Base-by-base conservation (phyloP, 2,888 invertebrate genomes). In the Rhabditophanes sp. region DNA sequence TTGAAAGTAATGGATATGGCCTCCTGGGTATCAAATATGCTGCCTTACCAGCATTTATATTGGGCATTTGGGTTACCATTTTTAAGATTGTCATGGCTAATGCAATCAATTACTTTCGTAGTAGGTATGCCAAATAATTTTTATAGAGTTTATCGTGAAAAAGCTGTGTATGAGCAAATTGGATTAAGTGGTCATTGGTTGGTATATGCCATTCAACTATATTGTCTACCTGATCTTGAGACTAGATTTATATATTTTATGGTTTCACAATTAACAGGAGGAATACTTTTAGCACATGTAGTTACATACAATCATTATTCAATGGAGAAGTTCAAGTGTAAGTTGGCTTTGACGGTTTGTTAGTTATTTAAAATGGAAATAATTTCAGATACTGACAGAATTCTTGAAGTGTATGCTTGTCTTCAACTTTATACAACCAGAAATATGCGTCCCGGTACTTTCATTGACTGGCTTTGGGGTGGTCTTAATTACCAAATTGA, bases 291-390 rank as follows among this genome's bases (percentile, higher is more conserved):
- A 4, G 55, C 60, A 5, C 60, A 60, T 30, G 60, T 60, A 20
- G 60, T 60, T 37, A 60, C 60, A 7, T 60, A 53, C 48, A 60
- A 60, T 26, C 60, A 60, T 34, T 60, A 60, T 27, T 60, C 60
- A 5, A 55, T 56, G 3, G 58, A 56, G 19, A 60, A 60, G 33
- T 60, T 54, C 32, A 42, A 54, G 5, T 39, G 59, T 60, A 25
- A 44, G 51, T 44, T 22, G 28, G 14, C 1, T 31, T 6, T 12
- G 3, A 7, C 7, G 3, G 4, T 28, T 30, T 5, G 4, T 28
- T 11, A 18, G 5, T 18, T 18, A n/a, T 16, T 6, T 9, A 5
- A 26, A 18, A 9, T 22, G 15, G 25, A 16, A 11, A n/a, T 16
- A 16, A 9, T 42, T 48, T 24, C 41, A 60, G 60, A 59, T 31